phyloP scores from a whole-genome alignment of 2,888 invertebrate genomes.

The Steromphala cineraria region DNA sequence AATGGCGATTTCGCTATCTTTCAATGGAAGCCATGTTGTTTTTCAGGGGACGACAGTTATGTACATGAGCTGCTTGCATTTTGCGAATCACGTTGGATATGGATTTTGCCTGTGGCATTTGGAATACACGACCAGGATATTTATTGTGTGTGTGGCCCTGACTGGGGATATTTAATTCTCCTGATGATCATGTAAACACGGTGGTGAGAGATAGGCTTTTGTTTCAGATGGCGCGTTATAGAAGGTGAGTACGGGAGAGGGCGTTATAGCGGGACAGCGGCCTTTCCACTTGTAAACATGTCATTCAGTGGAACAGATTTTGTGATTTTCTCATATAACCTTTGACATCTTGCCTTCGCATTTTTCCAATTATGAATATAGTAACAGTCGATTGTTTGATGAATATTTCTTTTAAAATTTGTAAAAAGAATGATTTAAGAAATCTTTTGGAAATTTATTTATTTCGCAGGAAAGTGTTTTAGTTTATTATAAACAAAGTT shows the following conservation, averaged over 20 bases:
- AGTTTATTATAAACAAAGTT: too few relatives aligned
- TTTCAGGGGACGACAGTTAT: background rate
- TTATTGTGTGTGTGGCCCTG: background rate
- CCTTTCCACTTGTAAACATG: too few relatives aligned
- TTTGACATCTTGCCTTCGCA: too few relatives aligned
- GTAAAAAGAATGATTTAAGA: too few relatives aligned
- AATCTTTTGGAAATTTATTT: too few relatives aligned
- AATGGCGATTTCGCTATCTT: slow-evolving; percentile 7
- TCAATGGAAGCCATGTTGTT: background rate
- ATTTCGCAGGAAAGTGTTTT: too few relatives aligned
- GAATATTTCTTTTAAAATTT: too few relatives aligned
- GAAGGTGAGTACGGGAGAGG: background rate
- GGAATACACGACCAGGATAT: slow-evolving; percentile 5
- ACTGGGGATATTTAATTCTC: background rate
- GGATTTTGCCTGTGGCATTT: slow-evolving; percentile 13
- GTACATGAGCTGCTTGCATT: background rate
- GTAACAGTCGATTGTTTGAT: too few relatives aligned
- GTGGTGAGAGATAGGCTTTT: background rate
- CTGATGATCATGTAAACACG: background rate
- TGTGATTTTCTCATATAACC: too few relatives aligned
- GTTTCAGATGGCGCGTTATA: background rate
- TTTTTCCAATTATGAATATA: too few relatives aligned
- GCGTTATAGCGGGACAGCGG: background rate
- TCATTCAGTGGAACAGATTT: too few relatives aligned
- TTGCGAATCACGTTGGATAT: background rate